Conservation (phyloP, 2,888 invertebrate species). For the Cephus pygmeus region DNA sequence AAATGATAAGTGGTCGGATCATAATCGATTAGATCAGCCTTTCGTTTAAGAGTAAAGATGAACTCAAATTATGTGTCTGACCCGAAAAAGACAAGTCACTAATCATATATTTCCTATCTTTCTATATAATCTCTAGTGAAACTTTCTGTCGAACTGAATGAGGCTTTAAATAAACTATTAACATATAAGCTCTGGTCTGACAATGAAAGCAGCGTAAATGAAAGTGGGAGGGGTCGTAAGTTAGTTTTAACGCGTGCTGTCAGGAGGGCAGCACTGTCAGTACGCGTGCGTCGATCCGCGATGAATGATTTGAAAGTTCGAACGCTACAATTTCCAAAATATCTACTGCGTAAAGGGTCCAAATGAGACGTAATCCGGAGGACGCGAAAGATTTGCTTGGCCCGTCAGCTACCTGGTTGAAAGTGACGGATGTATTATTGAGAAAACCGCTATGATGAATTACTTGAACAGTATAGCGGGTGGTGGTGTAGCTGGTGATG, state of each 20-base stretch:
- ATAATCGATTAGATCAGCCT: background rate
- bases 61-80: background rate
- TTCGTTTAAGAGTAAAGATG: background rate
- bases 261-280: slow-evolving; percentile 34
- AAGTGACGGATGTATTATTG: background rate
- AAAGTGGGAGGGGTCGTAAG: slow-evolving; percentile 18
- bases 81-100: background rate
- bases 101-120: background rate
- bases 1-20: background rate
- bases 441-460: slow-evolving; percentile 47
- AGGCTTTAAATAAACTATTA: background rate
- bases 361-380: slow-evolving; percentile 40
- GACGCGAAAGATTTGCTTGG: slow-evolving; percentile 13
- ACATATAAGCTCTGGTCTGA: background rate
- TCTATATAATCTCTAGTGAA: background rate
- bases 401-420: slow-evolving; percentile 15
- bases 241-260: slow-evolving; percentile 33
- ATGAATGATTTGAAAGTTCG: slow-evolving; percentile 44
- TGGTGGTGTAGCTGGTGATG: slow-evolving; percentile 48
- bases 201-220: slow-evolving; percentile 9
- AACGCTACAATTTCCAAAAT: slow-evolving; percentile 29
- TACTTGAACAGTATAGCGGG: slow-evolving; percentile 54
- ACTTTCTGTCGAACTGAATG: background rate
- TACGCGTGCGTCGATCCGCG: slow-evolving; percentile 39
- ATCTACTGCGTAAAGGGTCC: slow-evolving; percentile 30